Evolutionary conservation across 1,140 invertebrate genomes (phyloP).

Genomic region (Phthorimaea operculella): DNA sequence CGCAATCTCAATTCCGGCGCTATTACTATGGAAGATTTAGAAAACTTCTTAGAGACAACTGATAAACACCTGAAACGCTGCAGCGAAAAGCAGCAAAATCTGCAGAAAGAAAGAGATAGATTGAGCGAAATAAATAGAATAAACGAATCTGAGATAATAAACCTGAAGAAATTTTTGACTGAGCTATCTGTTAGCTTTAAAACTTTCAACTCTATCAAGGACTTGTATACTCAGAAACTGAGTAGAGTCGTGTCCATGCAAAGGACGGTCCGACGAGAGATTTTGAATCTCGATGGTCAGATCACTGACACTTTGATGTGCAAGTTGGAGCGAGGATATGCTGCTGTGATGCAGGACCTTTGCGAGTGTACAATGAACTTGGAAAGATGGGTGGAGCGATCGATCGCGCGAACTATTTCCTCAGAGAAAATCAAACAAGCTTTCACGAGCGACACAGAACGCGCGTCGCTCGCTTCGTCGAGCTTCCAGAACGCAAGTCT

Average conservation of each 20-base stretch:
- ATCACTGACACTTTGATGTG: constrained; percentile 39
- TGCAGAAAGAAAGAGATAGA: constrained; percentile 56
- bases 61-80: constrained; percentile 47
- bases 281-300: constrained; percentile 40
- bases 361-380: constrained; percentile 46
- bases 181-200: constrained; percentile 48
- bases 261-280: constrained; percentile 47
- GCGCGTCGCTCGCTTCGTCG: constrained; percentile 29
- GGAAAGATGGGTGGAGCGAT: constrained; percentile 49
- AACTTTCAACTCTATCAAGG: constrained; percentile 49
- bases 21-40: constrained; percentile 56
- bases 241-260: constrained; percentile 45
- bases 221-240: constrained; percentile 50
- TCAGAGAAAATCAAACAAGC: constrained; percentile 53
- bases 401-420: constrained; percentile 35
- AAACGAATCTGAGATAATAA: constrained; percentile 54
- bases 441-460: constrained; percentile 37
- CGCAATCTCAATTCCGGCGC: constrained; percentile 40
- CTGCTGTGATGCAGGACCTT: constrained; percentile 50
- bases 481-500: constrained; percentile 43
- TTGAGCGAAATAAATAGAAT: constrained; percentile 48
- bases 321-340: constrained; percentile 44
- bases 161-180: constrained; percentile 51
- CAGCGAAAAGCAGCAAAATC: constrained; percentile 42
- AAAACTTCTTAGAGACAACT: constrained; percentile 58